Evolutionary conservation across 92 coral and sea anemone species (phyloP), one percentile per base, ranked within the genome.

Genomic region (Siderastrea radians): DNA sequence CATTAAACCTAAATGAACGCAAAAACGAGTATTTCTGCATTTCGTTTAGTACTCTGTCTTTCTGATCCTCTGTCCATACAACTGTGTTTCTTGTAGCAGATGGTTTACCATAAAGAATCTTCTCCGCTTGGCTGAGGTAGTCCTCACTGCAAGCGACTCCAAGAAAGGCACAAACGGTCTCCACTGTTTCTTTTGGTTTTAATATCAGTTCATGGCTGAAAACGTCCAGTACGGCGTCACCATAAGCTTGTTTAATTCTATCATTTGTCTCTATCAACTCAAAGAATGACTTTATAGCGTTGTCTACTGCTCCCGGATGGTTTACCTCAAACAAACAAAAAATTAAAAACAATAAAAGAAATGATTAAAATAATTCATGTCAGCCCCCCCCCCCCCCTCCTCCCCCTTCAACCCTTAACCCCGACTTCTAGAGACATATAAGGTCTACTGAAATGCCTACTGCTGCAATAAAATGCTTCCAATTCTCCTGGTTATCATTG

Each of bases 41-140:
- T 55, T 88, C 77, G 11, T 57, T 46, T 6, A 51, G 45, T 15
- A 88, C 88, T 88, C 77, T 64, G 45, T 88, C 68, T 46, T 81
- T 88, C 49, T 82, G 92, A 44, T 82, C 77, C 45, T 88, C 78
- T 15, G 88, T 49, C 92, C 92, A 88, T 5, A 59, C 73, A 12
- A 88, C 88, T 15, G 81, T 46, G 50, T 55, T 63, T 55, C 92
- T 88, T 61, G 92, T 88, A 5, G 3, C 12, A 3, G 92, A 88
- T 13, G 92, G 92, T 49, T 76, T 88, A 2, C 70, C 69, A 26
- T n/a, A 74, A 14, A 88, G 72, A 12, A 82, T 54, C 46, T 43
- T 88, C 38, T 73, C 81, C 10, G 66, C 81, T 44, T 45, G 82
- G 49, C 26, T 9, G 15, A 88, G 77, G 49, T 88, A 88, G 59